These are phyloP conservation scores for Ploceus nigricollis DNA, from an alignment of 2,113 vertebrate genomes.

Conservation along the genomic window DNA sequence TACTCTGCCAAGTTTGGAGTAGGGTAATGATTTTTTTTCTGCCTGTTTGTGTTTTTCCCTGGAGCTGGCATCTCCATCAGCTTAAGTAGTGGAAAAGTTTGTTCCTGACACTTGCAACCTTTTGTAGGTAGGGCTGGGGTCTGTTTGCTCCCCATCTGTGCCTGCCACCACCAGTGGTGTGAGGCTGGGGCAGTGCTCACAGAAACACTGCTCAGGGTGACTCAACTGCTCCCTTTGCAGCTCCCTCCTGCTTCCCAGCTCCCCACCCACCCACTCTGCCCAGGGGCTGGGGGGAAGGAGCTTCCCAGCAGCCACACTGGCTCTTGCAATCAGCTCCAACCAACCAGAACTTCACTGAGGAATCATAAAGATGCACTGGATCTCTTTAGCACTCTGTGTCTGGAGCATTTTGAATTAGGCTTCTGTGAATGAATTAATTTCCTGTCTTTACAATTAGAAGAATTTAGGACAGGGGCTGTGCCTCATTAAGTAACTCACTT, in stretches of 20 bases:
- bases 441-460: background rate
- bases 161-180: background rate
- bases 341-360: background rate
- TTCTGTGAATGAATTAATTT: background rate
- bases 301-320: background rate
- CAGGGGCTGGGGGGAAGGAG: background rate
- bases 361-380: background rate
- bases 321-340: background rate
- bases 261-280: background rate
- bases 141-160: background rate
- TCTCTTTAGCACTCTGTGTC: background rate
- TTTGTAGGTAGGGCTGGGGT: background rate
- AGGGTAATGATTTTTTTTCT: constrained; percentile 51
- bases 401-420: background rate
- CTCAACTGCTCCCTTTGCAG: background rate
- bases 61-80: constrained; percentile 38
- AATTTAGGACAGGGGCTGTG: background rate
- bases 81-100: constrained; percentile 60
- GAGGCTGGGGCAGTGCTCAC: background rate
- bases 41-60: constrained; percentile 56
- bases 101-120: constrained; percentile 22
- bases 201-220: background rate
- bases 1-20: constrained; percentile 53
- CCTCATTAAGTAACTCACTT: background rate
- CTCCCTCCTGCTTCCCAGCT: background rate